Conservation (phyloP, 2,888 invertebrate species). For the Cabera pusaria region DNA sequence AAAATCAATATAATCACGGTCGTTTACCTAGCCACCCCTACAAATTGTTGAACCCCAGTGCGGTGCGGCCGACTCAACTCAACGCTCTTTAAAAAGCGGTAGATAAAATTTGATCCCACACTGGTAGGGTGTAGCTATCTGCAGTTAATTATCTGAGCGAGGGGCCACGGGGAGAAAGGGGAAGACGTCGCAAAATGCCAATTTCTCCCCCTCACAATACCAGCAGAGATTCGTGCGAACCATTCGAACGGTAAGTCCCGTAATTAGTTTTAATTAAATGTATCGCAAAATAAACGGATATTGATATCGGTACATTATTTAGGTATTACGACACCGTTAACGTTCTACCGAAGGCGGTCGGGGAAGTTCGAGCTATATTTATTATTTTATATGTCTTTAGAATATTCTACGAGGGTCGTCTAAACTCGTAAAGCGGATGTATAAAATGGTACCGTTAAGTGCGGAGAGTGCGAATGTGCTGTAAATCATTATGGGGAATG, state of each 20-base stretch:
- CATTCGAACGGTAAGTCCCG: slow-evolving; percentile 62
- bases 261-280: slow-evolving; percentile 80
- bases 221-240: slow-evolving; percentile 57
- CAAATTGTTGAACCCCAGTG: slow-evolving; percentile 75
- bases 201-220: slow-evolving; percentile 59
- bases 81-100: slow-evolving; percentile 71
- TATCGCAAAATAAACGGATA: slow-evolving; percentile 53
- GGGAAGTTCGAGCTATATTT: background rate
- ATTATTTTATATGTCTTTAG: too few species aligned
- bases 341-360: slow-evolving; percentile 7
- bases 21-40: slow-evolving; percentile 73
- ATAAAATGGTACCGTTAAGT: slow-evolving; percentile 9
- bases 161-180: slow-evolving; percentile 54
- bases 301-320: slow-evolving; percentile 43
- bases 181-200: slow-evolving; percentile 65
- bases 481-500: slow-evolving; percentile 56
- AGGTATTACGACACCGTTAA: slow-evolving; percentile 34
- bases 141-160: slow-evolving; percentile 78
- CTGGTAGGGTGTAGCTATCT: slow-evolving; percentile 66
- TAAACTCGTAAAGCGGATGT: slow-evolving; percentile 7
- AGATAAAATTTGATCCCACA: slow-evolving; percentile 72
- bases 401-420: background rate
- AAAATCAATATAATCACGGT: slow-evolving; percentile 79
- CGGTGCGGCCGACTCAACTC: slow-evolving; percentile 48
- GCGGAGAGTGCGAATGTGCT: slow-evolving; percentile 19